A percentile compares a stretch with the other conserved stretches of the same genome.
phyloP scores from a whole-genome alignment of 2,113 vertebrate genomes.

The Platysternon megacephalum region DNA sequence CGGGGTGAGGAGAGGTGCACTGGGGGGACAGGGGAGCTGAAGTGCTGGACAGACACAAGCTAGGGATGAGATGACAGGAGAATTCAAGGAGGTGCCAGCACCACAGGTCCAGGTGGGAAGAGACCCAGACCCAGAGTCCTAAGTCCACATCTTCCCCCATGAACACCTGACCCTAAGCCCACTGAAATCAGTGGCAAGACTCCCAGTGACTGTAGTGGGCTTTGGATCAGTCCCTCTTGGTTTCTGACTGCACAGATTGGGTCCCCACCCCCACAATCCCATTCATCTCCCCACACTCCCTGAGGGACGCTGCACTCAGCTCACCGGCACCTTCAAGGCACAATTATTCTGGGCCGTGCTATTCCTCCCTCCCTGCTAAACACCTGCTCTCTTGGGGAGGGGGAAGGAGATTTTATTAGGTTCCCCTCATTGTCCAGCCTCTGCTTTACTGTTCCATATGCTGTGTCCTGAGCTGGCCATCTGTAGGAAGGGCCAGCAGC shows the following conservation, averaged over 20 bases:
- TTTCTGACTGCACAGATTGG: background rate
- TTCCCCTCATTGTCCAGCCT: conserved; percentile 35
- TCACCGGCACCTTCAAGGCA: accelerated
- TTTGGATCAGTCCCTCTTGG: background rate
- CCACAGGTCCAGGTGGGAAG: background rate
- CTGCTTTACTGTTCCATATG: background rate
- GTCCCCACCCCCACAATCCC: background rate
- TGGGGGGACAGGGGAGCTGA: background rate
- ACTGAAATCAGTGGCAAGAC: background rate
- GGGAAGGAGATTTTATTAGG: background rate
- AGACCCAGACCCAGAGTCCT: background rate
- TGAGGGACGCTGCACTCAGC: background rate
- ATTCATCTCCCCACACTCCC: background rate
- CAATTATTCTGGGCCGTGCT: background rate
- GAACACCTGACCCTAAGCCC: background rate
- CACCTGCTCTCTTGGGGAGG: conserved; percentile 31
- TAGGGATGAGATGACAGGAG: background rate
- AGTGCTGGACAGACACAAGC: background rate
- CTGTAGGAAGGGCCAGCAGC: conserved; percentile 11
- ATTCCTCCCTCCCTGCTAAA: background rate
- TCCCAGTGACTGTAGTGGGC: background rate
- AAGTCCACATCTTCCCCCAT: background rate
- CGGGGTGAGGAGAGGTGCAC: conserved; percentile 37
- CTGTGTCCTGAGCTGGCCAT: background rate
- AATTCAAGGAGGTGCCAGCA: background rate